Conservation (phyloP, 2,797 vertebrate species). For the Cottoperca gobio region DNA sequence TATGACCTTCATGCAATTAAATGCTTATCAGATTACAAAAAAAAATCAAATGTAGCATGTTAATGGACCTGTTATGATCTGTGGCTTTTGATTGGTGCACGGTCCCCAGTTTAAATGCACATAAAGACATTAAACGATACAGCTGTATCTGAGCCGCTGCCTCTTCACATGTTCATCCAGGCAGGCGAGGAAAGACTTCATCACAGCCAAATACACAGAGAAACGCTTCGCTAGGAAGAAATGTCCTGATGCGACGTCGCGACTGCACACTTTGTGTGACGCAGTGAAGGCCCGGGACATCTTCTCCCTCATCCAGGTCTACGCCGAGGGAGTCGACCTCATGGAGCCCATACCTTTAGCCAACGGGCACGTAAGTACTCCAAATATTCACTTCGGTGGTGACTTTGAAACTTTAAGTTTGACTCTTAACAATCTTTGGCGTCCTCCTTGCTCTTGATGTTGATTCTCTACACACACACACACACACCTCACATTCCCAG, state of each 20-base stretch:
- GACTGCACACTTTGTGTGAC: constrained; percentile 93
- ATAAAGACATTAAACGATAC: background rate
- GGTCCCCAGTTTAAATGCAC: background rate
- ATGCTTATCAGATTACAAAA: background rate
- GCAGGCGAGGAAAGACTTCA: constrained; percentile 98
- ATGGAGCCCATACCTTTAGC: constrained; percentile 97
- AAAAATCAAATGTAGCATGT: background rate
- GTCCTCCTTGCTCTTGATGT: background rate
- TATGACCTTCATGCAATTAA: too few species aligned
- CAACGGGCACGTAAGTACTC: constrained; percentile 93
- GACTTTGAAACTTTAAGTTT: background rate
- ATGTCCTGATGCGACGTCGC: constrained; percentile 84
- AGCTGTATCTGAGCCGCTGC: constrained; percentile 7
- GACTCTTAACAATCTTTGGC: background rate
- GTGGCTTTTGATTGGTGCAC: background rate
- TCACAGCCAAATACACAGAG: constrained; percentile 97
- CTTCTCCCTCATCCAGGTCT: constrained; percentile 94
- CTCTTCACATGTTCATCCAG: constrained; percentile 73
- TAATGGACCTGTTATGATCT: background rate
- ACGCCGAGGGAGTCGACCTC: constrained; percentile 94
- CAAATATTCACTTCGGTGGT: background rate
- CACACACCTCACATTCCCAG: background rate
- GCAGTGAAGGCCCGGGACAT: constrained; percentile 95
- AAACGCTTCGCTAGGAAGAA: constrained; percentile 92
- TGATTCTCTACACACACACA: too few species aligned